Percentiles rank a stretch among this genome's conserved stretches.
These are phyloP conservation scores for Hyposoter didymator DNA, from an alignment of 2,888 invertebrate species.

Conservation along the genomic window DNA sequence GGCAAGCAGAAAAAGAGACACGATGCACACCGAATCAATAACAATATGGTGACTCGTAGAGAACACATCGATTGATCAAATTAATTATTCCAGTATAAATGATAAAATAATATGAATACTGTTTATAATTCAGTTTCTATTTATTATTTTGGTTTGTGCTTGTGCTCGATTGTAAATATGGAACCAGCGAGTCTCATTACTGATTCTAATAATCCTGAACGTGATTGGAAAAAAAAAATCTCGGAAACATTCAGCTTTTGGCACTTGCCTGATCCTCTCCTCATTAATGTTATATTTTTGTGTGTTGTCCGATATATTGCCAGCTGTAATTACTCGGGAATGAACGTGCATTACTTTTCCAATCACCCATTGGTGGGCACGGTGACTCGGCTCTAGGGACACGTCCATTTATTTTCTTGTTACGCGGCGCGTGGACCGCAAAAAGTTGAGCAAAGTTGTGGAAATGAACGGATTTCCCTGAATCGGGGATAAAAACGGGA, in stretches of 20 bases:
- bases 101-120: too few relatives aligned
- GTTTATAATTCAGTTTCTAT: too few relatives aligned
- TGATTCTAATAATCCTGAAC: neutral
- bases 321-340: neutral
- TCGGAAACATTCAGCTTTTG: neutral
- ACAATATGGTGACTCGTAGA: too few relatives aligned
- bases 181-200: neutral
- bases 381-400: slow-evolving; percentile 15
- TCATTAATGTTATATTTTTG: neutral
- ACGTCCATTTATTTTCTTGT: slow-evolving; percentile 52
- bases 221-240: neutral
- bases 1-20: neutral
- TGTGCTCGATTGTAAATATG: neutral
- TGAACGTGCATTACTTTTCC: slow-evolving; percentile 18
- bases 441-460: slow-evolving; percentile 55
- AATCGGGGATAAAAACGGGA: slow-evolving; percentile 49
- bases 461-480: slow-evolving; percentile 58
- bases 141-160: too few relatives aligned
- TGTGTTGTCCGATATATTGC: neutral
- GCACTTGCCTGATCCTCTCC: neutral
- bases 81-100: too few relatives aligned
- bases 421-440: slow-evolving; percentile 12
- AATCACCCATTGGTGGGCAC: neutral
- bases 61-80: neutral
- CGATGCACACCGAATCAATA: neutral